Evolutionary conservation across 2,888 invertebrate species (phyloP).

Genomic region (Tetrapedia diversipes): DNA sequence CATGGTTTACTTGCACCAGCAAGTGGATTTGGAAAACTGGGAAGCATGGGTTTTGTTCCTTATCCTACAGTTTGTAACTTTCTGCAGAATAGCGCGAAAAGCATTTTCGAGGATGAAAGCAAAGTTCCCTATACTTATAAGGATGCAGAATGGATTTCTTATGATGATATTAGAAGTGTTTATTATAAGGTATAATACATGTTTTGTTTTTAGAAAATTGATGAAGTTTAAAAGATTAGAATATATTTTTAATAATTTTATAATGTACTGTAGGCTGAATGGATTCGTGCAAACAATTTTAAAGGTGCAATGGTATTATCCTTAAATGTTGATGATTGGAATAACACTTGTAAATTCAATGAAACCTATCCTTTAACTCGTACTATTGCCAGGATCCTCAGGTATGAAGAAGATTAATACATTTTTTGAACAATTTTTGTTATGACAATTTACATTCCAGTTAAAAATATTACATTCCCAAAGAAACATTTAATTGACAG

Average conservation of each 20-base stretch:
- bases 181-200: slow-evolving; percentile 53
- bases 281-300: slow-evolving; percentile 86
- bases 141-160: slow-evolving; percentile 91
- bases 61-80: slow-evolving; percentile 89
- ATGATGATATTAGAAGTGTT: slow-evolving; percentile 89
- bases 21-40: slow-evolving; percentile 87
- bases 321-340: slow-evolving; percentile 91
- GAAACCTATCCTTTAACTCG: slow-evolving; percentile 82
- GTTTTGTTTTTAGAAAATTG: not conserved
- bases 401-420: slow-evolving; percentile 32
- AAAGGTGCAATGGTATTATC: slow-evolving; percentile 94
- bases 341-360: slow-evolving; percentile 84
- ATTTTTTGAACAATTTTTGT: slow-evolving; percentile 7
- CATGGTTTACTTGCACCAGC: slow-evolving; percentile 89
- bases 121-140: slow-evolving; percentile 91
- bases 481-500: not conserved
- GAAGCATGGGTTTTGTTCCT: slow-evolving; percentile 87
- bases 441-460: slow-evolving; percentile 26
- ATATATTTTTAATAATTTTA: not conserved
- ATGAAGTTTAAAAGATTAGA: not conserved
- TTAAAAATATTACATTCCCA: slow-evolving; percentile 23
- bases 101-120: slow-evolving; percentile 87
- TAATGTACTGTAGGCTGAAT: slow-evolving; percentile 84
- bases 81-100: slow-evolving; percentile 84
- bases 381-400: slow-evolving; percentile 65